Base-by-base conservation (phyloP, 2,888 invertebrate genomes). In the Apotomis capreana region DNA sequence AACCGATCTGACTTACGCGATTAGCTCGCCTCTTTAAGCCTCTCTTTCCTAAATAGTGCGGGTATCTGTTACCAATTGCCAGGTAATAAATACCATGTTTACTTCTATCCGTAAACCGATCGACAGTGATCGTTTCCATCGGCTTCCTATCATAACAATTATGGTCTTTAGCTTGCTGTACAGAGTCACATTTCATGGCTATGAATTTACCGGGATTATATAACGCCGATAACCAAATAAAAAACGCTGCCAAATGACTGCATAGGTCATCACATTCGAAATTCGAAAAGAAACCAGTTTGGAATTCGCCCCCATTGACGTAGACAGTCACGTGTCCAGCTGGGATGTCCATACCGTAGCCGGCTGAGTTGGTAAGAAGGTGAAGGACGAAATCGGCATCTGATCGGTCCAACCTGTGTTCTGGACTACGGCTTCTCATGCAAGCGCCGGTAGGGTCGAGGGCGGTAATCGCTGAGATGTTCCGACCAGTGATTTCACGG, bases 11-110 rank as follows among this genome's bases (percentile, higher is more conserved):
- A 12, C 4, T 26, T 26, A 59, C 4, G 0, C 12, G 1, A 1
- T 88, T 87, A 52, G 84, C 77, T 8, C 88, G 84, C 46, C 75
- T 85, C 49, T 81, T 80, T 58, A 90, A 60, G 0, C 91, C 91
- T n/a, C 85, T 87, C 12, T 83, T 76, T 0, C 87, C 89, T 67
- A 90, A 77, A 75, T 78, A 87, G 74, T 85, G 67, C 2, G 71
- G 71, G 15, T 67, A 67, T n/a, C 75, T 78, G 67, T 85, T 83
- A 3, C 75, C 73, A 0, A 88, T 87, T 0, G 84, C 79, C 62
- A 88, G 72, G 74, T 78, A 88, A 69, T 81, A 88, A 8, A 87
- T 80, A 0, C 88, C 88, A 5, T 80, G 69, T 68, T 75, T 80
- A 60, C 63, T 81, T 10, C 51, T 80, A 75, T 88, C 78, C 0